Base-by-base conservation (phyloP, 2,888 invertebrate genomes). In the Melipona beecheii region DNA sequence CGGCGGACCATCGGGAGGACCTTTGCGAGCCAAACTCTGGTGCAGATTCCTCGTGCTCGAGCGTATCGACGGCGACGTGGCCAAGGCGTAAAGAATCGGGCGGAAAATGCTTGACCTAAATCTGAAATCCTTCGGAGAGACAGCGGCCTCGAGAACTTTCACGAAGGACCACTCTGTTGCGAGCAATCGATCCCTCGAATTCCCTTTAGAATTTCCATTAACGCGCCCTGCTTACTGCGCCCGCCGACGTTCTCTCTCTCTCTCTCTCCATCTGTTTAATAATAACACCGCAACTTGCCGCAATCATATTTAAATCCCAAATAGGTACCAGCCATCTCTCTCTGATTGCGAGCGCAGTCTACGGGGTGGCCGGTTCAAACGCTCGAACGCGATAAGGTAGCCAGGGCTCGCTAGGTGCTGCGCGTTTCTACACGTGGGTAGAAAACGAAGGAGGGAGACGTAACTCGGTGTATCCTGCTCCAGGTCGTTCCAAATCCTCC, bases 41-140 rank as follows among this genome's bases (percentile, higher is more conserved):
- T 21, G 50, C n/a, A 49, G 71, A 68, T 68, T 76, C 75, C 31
- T n/a, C 52, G 27, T n/a, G 58, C 31, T 31, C 31, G 31, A 31
- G 31, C 31, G 31, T 36, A 64, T 49, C 54, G 27, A n/a, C 1
- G 6, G 31, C n/a, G 54, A 27, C 9, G 62, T 31, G 31, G 31
- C 31, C 24, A 31, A 60, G 21, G 54, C 19, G 49, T 52, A 65
- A 73, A 60, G 62, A 75, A 56, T 65, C 75, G 60, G 21, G 50
- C 19, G 78, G 58, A 82, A 73, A 85, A 77, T 69, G 60, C 81
- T 85, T 86, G 90, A 90, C 90, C 90, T 70, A 81, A 80, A 90
- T 90, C 83, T 69, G 58, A 58, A 71, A 90, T 84, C 75, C 83
- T 87, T 78, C 73, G 70, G 60, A 78, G 78, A 81, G 86, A 77